Percentiles rank a stretch among this genome's conserved stretches.
Conservation (phyloP, 2,888 invertebrate genomes). For the Tetrapedia diversipes region DNA sequence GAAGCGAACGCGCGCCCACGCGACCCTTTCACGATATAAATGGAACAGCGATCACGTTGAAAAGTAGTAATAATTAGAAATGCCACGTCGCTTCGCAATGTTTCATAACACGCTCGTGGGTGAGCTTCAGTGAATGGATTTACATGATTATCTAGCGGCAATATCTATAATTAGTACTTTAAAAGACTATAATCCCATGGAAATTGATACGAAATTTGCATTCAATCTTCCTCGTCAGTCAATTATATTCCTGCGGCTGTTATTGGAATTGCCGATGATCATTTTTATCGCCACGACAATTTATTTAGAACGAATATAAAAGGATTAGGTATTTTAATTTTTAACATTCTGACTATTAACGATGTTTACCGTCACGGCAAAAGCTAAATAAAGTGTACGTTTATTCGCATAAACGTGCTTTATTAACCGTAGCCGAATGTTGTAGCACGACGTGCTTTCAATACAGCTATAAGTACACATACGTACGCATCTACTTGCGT, state of each 20-base stretch:
- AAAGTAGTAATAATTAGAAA: slow-evolving; percentile 32
- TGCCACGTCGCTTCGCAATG: slow-evolving; percentile 17
- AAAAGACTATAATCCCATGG: background rate
- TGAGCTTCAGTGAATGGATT: slow-evolving; percentile 10
- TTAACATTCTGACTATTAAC: background rate
- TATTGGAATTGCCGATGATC: no score
- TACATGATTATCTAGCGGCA: background rate
- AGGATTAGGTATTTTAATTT: no score
- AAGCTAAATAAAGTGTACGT: slow-evolving; percentile 20
- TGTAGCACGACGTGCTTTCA: slow-evolving; percentile 3
- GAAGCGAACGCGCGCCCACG: slow-evolving; percentile 3
- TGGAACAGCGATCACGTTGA: slow-evolving; percentile 13
- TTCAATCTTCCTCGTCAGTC: slow-evolving; percentile 5
- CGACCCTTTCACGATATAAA: background rate
- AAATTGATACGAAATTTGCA: slow-evolving; percentile 3
- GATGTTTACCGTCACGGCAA: slow-evolving; percentile 29
- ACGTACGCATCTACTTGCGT: no score
- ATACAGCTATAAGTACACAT: background rate
- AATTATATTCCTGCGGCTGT: background rate
- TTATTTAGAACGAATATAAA: background rate
- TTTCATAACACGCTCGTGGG: slow-evolving; percentile 19
- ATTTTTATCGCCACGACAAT: no score
- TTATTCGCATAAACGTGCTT: slow-evolving; percentile 27
- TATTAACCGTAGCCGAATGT: slow-evolving; percentile 36
- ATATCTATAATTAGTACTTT: slow-evolving; percentile 21